These are phyloP conservation scores for Loriculus beryllinus DNA, from an alignment of 2,797 vertebrate genomes.

Conservation along the genomic window DNA sequence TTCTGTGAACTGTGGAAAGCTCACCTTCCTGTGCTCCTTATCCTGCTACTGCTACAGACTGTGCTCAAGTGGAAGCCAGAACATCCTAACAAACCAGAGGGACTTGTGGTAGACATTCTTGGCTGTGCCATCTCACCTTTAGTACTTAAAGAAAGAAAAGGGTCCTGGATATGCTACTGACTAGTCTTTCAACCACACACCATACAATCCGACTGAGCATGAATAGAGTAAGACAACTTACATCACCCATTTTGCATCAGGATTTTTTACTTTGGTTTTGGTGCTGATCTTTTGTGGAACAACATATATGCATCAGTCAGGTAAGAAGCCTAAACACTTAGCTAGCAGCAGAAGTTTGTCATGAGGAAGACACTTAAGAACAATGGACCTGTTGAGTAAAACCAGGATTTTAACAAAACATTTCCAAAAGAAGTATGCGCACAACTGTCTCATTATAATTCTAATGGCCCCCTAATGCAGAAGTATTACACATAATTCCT, in stretches of 20 bases:
- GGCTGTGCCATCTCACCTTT: not conserved
- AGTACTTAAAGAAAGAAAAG: not conserved
- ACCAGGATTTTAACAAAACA: not conserved
- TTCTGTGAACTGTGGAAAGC: not conserved
- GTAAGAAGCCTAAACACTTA: not conserved
- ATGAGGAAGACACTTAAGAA: not conserved
- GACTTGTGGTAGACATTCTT: not conserved
- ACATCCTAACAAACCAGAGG: not conserved
- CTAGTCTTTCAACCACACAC: not conserved
- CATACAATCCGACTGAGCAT: not conserved
- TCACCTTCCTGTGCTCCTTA: not conserved
- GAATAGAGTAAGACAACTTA: not conserved
- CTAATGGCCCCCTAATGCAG: not conserved
- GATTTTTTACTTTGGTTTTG: conserved; percentile 10
- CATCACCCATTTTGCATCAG: not conserved
- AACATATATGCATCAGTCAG: not conserved
- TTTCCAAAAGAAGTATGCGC: not conserved
- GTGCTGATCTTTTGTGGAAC: not conserved
- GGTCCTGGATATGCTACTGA: not conserved
- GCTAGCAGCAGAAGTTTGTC: not conserved
- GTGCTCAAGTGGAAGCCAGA: not conserved
- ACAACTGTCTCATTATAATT: not conserved
- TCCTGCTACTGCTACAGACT: not conserved
- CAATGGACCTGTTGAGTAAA: not conserved
- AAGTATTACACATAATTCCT: not conserved